Conservation (phyloP, 2,888 invertebrate species). For the Gastrophysa polygoni region DNA sequence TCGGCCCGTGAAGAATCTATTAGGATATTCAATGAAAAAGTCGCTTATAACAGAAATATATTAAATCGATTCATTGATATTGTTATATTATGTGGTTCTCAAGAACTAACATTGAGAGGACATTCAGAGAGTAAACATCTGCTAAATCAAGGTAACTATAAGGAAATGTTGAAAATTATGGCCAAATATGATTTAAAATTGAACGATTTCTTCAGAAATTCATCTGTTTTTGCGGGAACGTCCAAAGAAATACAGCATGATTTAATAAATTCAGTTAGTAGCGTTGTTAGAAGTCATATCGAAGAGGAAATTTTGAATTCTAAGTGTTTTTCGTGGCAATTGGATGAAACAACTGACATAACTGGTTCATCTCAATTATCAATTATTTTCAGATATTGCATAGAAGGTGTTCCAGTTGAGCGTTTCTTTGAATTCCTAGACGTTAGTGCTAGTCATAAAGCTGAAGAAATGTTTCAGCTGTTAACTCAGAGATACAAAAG, state of each 20-base stretch:
- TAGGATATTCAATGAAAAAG: not conserved
- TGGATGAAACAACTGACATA: slow-evolving; percentile 36
- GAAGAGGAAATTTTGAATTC: slow-evolving; percentile 22
- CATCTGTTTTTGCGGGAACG: slow-evolving; percentile 4
- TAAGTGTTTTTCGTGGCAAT: slow-evolving; percentile 27
- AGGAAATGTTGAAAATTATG: not conserved
- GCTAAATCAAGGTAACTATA: not conserved
- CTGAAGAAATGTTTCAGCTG: not conserved
- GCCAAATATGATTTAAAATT: slow-evolving; percentile 7
- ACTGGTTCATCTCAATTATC: slow-evolving; percentile 36
- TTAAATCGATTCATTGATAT: not conserved
- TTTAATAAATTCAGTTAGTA: not conserved
- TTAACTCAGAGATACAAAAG: not conserved
- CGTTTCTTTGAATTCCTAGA: slow-evolving; percentile 47
- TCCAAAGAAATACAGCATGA: not conserved
- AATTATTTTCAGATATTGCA: slow-evolving; percentile 44
- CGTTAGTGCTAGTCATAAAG: slow-evolving; percentile 31
- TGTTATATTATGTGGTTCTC: not conserved
- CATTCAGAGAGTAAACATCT: not conserved
- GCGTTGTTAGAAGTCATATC: slow-evolving; percentile 7
- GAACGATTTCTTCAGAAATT: slow-evolving; percentile 20
- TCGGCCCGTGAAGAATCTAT: not conserved
- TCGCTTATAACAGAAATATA: not conserved
- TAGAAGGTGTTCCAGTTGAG: slow-evolving; percentile 39
- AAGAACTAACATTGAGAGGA: not conserved